Evolutionary conservation across 2,113 vertebrate species (phyloP).

Genomic region (Phylloscopus whistleri): DNA sequence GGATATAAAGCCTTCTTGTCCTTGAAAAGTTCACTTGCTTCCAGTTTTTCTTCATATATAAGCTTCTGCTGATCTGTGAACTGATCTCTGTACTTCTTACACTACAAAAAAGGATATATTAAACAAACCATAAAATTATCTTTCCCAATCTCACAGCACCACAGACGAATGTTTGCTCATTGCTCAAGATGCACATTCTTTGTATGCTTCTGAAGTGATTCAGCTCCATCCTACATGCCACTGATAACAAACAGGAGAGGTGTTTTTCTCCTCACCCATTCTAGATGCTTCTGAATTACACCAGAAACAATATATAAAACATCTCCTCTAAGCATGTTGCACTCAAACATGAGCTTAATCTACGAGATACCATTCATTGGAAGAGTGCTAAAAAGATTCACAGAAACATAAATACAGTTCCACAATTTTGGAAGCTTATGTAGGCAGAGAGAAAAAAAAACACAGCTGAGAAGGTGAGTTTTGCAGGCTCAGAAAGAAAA

Average conservation of each 20-base stretch:
- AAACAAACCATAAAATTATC: slow-evolving; percentile 3
- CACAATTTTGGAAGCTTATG: not conserved
- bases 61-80: slow-evolving; percentile 95
- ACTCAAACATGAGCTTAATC: not conserved
- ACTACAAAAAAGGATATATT: slow-evolving; percentile 73
- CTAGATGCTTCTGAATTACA: not conserved
- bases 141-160: not conserved
- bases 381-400: not conserved
- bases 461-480: not conserved
- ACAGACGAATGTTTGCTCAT: not conserved
- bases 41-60: slow-evolving; percentile 93
- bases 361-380: not conserved
- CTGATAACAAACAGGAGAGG: not conserved
- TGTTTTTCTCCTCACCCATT: not conserved
- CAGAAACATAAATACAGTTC: not conserved
- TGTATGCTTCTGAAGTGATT: slow-evolving; percentile 24
- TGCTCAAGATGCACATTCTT: slow-evolving; percentile 52
- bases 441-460: not conserved
- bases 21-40: slow-evolving; percentile 97
- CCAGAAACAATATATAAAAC: not conserved
- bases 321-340: not conserved
- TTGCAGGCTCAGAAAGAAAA: not conserved
- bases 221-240: not conserved
- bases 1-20: slow-evolving; percentile 96
- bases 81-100: slow-evolving; percentile 92